Evolutionary conservation across 2,888 invertebrate genomes (phyloP), one percentile per base, ranked within the genome.

Genomic region (Drymonia ruficornis): DNA sequence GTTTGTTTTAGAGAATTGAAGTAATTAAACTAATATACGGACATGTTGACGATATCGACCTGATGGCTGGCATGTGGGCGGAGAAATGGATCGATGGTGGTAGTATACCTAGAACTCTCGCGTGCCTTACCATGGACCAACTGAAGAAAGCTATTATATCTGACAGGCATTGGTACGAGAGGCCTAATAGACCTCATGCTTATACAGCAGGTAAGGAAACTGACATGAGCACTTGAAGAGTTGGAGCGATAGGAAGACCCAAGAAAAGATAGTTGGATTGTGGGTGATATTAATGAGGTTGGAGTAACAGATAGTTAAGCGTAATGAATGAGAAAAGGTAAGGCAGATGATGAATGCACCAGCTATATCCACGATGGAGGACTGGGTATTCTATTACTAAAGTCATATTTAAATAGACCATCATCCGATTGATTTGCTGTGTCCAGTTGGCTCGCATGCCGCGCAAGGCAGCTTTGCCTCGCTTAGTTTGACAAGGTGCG

Each of bases 51-150:
- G 98, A 98, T 81, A 95, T 98, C 50, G 98, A 98, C 85, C 89
- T 98, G 34, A 96, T 97, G 95, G 96, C 96, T 28, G 98, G 97
- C 18, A 96, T 97, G 42, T 96, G 97, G 51, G 95, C 96, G 0
- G 98, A 98, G 80, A 93, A 94, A 53, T 95, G 96, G 0, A 88
- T 97, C 50, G 95, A 95, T 2, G 97, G 96, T 42, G 96, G 96
- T 50, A 95, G 96, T 94, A 93, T 97, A 36, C 97, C 97, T 16
- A 96, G 97, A 0, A 97, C 97, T 18, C 96, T 98, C 76, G 96
- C 96, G 56, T 98, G 97, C 76, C 91, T 98, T 58, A 95, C 98
- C 67, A 96, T 96, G 9, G 96, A 96, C 16, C 97, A 98, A 83
- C 95, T 97, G 86, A 95, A 95, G 70, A 95, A 96, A 72, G 91